Percentiles rank a stretch among this genome's conserved stretches.
Evolutionary conservation across 2,113 vertebrate genomes (phyloP).

Genomic region (Narcine bancroftii): DNA sequence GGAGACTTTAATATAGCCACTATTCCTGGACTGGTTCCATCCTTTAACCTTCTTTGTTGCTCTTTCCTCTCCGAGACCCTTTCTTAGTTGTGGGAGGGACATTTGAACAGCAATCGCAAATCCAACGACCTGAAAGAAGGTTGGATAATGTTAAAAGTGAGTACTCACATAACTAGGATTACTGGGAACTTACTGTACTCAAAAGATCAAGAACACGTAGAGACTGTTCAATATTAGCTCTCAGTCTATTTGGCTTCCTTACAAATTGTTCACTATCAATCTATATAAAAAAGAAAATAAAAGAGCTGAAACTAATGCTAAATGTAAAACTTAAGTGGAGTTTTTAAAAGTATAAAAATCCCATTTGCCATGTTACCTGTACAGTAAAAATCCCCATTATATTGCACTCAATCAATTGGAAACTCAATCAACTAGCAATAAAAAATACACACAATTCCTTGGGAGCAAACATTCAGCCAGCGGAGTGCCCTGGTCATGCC

Average conservation of each 20-base stretch:
- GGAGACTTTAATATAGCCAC: neutral
- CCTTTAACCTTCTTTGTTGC: slow-evolving; percentile 72
- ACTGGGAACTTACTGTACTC: no score
- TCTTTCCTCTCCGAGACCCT: slow-evolving; percentile 77
- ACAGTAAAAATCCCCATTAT: no score
- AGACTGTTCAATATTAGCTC: neutral
- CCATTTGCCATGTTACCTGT: no score
- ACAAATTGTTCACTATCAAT: neutral
- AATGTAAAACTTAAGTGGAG: neutral
- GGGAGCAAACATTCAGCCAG: no score
- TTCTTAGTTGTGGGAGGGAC: slow-evolving; percentile 73
- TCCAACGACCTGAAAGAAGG: slow-evolving; percentile 77
- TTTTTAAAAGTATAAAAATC: no score
- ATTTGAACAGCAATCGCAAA: slow-evolving; percentile 88
- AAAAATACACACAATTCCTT: no score
- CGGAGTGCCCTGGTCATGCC: no score
- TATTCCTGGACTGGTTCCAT: neutral
- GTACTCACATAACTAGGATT: neutral
- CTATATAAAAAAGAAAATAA: neutral
- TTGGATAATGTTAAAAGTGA: neutral
- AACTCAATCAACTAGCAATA: no score
- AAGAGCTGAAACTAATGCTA: neutral
- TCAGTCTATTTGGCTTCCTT: neutral
- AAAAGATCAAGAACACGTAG: neutral
- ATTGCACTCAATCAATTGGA: no score